phyloP scores from a whole-genome alignment of 2,797 vertebrate genomes.

The Halcyon chelicuti region DNA sequence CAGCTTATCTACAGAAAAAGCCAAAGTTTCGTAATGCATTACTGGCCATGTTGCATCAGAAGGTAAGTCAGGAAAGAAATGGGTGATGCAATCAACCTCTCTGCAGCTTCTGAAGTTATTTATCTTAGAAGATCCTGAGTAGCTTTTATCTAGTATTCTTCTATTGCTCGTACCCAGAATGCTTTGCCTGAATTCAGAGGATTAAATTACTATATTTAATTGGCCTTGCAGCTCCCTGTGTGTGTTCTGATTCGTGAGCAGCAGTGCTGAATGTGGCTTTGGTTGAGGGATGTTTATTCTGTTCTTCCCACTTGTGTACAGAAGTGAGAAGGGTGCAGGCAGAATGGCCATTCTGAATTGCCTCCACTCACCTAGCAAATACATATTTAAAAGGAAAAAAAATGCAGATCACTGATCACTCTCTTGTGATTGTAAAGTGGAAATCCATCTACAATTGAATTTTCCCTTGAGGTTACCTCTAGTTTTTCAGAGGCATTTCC shows the following conservation, averaged over 20 bases:
- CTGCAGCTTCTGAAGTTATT: background rate
- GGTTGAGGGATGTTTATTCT: background rate
- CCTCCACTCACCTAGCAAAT: background rate
- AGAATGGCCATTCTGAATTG: background rate
- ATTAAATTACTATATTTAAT: background rate
- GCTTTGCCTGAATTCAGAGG: background rate
- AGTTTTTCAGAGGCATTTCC: background rate
- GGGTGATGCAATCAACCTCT: background rate
- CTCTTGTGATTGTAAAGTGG: background rate
- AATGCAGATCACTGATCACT: background rate
- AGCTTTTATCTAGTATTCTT: background rate
- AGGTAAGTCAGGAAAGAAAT: background rate
- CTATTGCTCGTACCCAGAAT: background rate
- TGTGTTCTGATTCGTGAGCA: background rate
- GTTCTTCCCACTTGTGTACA: background rate
- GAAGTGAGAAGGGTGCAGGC: background rate
- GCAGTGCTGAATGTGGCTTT: background rate
- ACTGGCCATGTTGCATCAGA: background rate
- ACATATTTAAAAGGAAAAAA: background rate
- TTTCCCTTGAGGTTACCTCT: background rate
- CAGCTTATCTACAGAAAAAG: background rate
- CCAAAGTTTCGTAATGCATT: background rate
- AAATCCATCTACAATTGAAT: background rate
- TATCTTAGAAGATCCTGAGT: background rate
- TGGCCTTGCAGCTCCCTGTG: background rate